phyloP scores from a whole-genome alignment of 2,797 vertebrate species.

The Characodon lateralis region DNA sequence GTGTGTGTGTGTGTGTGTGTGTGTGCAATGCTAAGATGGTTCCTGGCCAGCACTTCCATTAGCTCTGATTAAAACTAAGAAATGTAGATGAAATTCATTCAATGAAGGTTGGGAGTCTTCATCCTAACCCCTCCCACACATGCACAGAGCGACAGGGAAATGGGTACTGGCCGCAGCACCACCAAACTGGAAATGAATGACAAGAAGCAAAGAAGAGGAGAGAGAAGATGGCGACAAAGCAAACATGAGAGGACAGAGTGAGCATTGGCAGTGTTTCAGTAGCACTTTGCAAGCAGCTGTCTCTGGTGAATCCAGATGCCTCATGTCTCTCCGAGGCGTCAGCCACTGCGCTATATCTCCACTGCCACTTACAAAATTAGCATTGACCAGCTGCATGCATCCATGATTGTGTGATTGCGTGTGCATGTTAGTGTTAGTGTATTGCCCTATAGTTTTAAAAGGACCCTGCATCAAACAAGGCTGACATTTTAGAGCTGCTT shows the following conservation, averaged over 20 bases:
- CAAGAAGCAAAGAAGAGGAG: slow-evolving; percentile 27
- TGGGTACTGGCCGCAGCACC: slow-evolving; percentile 53
- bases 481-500: slow-evolving; percentile 58
- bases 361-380: slow-evolving; percentile 54
- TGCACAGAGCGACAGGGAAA: slow-evolving; percentile 67
- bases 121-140: slow-evolving; percentile 43
- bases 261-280: slow-evolving; percentile 61
- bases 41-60: slow-evolving; percentile 87
- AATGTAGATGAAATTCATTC: slow-evolving; percentile 76
- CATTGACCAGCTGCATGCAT: slow-evolving; percentile 14
- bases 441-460: slow-evolving; percentile 34
- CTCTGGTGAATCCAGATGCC: slow-evolving; percentile 49
- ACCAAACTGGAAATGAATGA: slow-evolving; percentile 51
- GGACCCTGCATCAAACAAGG: slow-evolving; percentile 34
- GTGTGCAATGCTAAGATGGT: slow-evolving; percentile 67
- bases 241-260: slow-evolving; percentile 13
- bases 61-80: slow-evolving; percentile 86
- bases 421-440: slow-evolving; percentile 12
- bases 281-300: slow-evolving; percentile 60
- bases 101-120: slow-evolving; percentile 73
- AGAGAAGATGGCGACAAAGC: slow-evolving; percentile 34
- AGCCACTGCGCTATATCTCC: slow-evolving; percentile 38
- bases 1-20: slow-evolving; percentile 5
- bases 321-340: slow-evolving; percentile 54
- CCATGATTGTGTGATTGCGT: neutral